Percentiles rank a stretch among this genome's conserved stretches.
These are phyloP conservation scores for Thalassophryne amazonica DNA, from an alignment of 2,797 vertebrate species.

Conservation along the genomic window DNA sequence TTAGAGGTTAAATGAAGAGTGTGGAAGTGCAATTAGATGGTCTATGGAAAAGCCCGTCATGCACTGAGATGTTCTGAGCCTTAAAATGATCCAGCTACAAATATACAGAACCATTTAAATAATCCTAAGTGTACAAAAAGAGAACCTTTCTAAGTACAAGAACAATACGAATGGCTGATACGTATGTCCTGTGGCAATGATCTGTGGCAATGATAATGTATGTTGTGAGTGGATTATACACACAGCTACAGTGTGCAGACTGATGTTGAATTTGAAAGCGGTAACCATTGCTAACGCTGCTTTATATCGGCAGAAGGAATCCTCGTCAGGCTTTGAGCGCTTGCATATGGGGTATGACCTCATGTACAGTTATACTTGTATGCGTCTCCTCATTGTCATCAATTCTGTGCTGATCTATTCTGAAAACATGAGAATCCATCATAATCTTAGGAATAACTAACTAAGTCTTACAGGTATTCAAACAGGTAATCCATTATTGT, in stretches of 20 bases:
- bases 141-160: constrained; percentile 28
- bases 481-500: constrained; percentile 5
- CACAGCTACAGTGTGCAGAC: constrained; percentile 27
- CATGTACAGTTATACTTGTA: constrained; percentile 47
- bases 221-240: constrained; percentile 53
- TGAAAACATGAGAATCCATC: constrained; percentile 22
- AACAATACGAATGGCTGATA: constrained; percentile 30
- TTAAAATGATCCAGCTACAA: constrained; percentile 56
- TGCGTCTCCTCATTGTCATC: constrained; percentile 36
- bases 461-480: constrained; percentile 26
- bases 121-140: constrained; percentile 1
- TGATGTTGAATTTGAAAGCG: background rate
- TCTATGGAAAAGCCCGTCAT: constrained; percentile 24
- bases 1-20: constrained; percentile 29
- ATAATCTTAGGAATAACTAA: constrained; percentile 22
- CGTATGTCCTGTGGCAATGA: constrained; percentile 58
- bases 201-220: no score
- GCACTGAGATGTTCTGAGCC: constrained; percentile 43
- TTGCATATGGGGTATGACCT: constrained; percentile 53
- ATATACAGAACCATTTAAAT: constrained; percentile 35
- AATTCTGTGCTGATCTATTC: constrained; percentile 29
- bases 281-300: constrained; percentile 14
- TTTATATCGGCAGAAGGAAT: background rate
- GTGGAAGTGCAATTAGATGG: constrained; percentile 39
- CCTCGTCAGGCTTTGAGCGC: constrained; percentile 16